These are phyloP conservation scores for Alitta virens DNA, from an alignment of 2,888 invertebrate genomes.

Conservation along the genomic window DNA sequence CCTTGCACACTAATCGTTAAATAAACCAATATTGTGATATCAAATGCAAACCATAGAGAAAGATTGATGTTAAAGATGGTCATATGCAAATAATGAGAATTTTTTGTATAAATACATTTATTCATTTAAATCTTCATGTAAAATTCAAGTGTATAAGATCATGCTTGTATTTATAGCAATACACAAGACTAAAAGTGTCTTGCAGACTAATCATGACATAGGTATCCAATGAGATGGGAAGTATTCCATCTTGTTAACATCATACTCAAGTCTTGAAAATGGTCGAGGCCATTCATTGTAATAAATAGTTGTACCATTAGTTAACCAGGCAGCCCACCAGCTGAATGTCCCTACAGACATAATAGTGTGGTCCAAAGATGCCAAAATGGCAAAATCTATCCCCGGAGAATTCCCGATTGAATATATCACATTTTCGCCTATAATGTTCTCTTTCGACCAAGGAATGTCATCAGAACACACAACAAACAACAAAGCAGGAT, in stretches of 20 bases:
- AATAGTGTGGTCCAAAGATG: constrained; percentile 49
- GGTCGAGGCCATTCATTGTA: constrained; percentile 52
- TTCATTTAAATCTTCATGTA: no score
- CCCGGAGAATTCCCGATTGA: constrained; percentile 36
- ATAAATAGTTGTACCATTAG: constrained; percentile 48
- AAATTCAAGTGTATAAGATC: no score
- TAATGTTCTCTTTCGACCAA: constrained; percentile 43
- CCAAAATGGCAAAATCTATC: constrained; percentile 52
- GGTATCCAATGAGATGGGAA: constrained; percentile 53
- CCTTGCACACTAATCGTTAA: no score
- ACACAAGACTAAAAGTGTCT: no score
- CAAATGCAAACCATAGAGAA: no score
- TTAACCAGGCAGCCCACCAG: constrained; percentile 57
- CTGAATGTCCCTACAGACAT: constrained; percentile 54
- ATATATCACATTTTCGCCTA: constrained; percentile 29
- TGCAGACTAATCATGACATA: constrained; percentile 25
- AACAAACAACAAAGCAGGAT: constrained; percentile 43
- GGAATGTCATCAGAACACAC: constrained; percentile 53
- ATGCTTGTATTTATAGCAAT: no score
- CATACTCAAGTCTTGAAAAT: constrained; percentile 45
- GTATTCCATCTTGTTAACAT: constrained; percentile 47
- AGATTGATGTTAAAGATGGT: no score
- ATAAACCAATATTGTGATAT: no score
- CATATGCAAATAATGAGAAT: no score
- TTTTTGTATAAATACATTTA: no score